Base-by-base conservation (phyloP, 2,113 vertebrate species). In the Calonectris borealis region DNA sequence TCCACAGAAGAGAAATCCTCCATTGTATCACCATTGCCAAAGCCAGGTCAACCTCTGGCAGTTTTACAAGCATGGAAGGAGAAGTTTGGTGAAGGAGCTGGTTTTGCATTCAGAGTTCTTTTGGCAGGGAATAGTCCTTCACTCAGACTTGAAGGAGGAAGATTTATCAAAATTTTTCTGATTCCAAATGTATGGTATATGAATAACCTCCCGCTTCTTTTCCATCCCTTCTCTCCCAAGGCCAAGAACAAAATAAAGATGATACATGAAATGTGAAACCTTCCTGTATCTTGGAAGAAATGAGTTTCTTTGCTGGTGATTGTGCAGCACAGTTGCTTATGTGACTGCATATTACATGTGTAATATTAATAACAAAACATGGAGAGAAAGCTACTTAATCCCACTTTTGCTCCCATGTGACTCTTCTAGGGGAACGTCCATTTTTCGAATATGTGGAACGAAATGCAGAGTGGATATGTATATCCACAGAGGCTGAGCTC, bases 331-430 rank as follows among this genome's bases (percentile, higher is more conserved):
- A 77, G 78, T 91, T 97, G 86, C 60, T 77, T 73, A 34, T 91
- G 94, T 86, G 89, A 40, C 83, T 93, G 51, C 46, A 26, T 81
- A 40, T 91, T 95, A 87, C 94, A 73, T 83, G 68, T 81, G 80
- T 91, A 86, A 88, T 75, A 21, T 40, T 87, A 90, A 93, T 95
- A 93, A 86, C 60, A 73, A 96, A 94, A 91, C 84, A 86, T 49
- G 46, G 78, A 83, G 75, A 90, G 78, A 96, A 96, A 96, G 78
- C 75, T 83, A 32, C 84, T 97, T 95, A 95, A 95, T 95, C 89
- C 75, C 64, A 34, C 38, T 90, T 91, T 18, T 86, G 71, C 68
- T 97, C 87, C 93, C 87, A 32, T 93, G 84, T 85, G 93, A 68
- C n/a, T 68, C 40, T 91, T 77, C 32, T 0, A 82, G 89, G 66